These are phyloP conservation scores for Fukomys damarensis DNA, from an alignment of 2,113 vertebrate species.

Conservation along the genomic window DNA sequence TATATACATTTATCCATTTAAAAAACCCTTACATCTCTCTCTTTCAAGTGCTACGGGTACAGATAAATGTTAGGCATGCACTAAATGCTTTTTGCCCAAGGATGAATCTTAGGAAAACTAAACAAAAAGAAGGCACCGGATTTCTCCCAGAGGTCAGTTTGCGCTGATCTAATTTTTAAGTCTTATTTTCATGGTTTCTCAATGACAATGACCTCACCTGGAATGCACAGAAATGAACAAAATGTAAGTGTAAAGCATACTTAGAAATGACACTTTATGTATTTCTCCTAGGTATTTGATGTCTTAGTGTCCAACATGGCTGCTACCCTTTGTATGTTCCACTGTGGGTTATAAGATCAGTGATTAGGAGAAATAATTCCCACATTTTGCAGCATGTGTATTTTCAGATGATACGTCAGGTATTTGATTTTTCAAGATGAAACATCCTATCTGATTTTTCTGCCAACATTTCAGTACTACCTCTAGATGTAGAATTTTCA, in stretches of 20 bases:
- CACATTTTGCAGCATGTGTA: background rate
- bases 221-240: background rate
- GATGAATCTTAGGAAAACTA: background rate
- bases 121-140: background rate
- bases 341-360: background rate
- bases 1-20: background rate
- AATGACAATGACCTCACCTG: background rate
- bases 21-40: background rate
- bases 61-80: background rate
- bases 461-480: background rate
- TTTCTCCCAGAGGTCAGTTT: background rate
- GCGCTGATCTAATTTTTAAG: background rate
- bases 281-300: background rate
- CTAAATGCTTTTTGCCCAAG: background rate
- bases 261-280: background rate
- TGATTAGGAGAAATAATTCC: background rate
- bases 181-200: background rate
- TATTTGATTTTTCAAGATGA: background rate
- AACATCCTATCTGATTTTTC: background rate
- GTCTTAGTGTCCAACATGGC: background rate
- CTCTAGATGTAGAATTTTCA: background rate
- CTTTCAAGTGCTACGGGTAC: background rate
- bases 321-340: background rate
- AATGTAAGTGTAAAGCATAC: background rate
- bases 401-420: background rate